phyloP scores from a whole-genome alignment of 2,113 vertebrate species.

The Agapornis roseicollis region DNA sequence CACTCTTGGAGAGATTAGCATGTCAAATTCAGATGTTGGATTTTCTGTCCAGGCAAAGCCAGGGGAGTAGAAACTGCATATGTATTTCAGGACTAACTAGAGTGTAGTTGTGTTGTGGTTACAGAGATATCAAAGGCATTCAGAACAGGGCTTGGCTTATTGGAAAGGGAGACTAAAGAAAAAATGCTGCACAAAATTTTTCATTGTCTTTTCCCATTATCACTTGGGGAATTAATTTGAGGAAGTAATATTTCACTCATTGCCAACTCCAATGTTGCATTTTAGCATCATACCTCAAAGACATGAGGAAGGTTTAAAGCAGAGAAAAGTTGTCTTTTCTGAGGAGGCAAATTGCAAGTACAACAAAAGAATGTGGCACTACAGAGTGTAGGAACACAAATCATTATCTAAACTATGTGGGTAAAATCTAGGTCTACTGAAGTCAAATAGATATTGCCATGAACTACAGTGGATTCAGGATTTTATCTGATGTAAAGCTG shows the following conservation, averaged over 20 bases:
- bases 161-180: neutral
- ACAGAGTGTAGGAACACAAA: neutral
- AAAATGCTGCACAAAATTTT: neutral
- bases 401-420: fast-evolving
- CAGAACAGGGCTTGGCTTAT: neutral
- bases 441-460: neutral
- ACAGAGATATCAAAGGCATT: neutral
- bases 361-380: neutral
- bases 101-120: neutral
- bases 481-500: neutral
- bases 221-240: neutral
- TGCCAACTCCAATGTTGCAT: neutral
- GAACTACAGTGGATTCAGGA: neutral
- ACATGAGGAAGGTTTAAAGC: neutral
- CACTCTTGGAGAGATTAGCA: neutral
- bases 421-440: neutral
- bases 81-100: neutral
- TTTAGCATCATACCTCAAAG: neutral
- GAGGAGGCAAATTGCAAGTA: neutral
- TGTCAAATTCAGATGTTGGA: neutral
- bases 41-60: neutral
- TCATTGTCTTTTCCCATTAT: neutral
- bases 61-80: fast-evolving
- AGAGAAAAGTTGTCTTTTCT: neutral
- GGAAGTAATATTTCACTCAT: neutral